These are phyloP conservation scores for Kobus ellipsiprymnus DNA, from an alignment of 2,113 vertebrate species.

Conservation along the genomic window DNA sequence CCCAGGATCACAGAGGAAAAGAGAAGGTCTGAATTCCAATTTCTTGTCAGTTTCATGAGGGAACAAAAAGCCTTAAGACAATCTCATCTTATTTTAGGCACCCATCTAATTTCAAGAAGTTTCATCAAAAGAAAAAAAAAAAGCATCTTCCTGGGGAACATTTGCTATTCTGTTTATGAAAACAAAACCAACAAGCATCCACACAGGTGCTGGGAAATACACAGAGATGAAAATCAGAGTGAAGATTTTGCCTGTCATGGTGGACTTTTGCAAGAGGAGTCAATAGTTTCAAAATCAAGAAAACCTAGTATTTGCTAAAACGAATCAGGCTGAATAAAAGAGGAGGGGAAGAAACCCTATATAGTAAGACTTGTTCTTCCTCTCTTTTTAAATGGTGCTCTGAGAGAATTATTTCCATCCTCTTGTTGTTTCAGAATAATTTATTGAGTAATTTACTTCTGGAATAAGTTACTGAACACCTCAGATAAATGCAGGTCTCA, in stretches of 20 bases:
- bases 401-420: not conserved
- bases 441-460: not conserved
- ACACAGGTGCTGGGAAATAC: slow-evolving; percentile 39
- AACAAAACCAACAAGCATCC: slow-evolving; percentile 43
- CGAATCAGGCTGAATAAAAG: not conserved
- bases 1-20: slow-evolving; percentile 2
- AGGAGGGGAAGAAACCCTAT: not conserved
- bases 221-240: slow-evolving; percentile 9
- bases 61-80: slow-evolving; percentile 40
- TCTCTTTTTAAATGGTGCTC: not conserved
- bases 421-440: not conserved
- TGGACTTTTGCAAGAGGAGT: slow-evolving; percentile 1
- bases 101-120: slow-evolving; percentile 44
- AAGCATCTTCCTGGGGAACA: slow-evolving; percentile 36
- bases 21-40: slow-evolving; percentile 10
- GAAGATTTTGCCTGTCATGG: not conserved
- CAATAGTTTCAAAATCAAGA: not conserved
- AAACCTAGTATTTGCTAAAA: not conserved
- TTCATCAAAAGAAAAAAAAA: slow-evolving; percentile 33
- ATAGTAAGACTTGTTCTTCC: not conserved
- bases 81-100: slow-evolving; percentile 41
- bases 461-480: not conserved
- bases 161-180: slow-evolving; percentile 35
- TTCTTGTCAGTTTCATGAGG: slow-evolving; percentile 24
- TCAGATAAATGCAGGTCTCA: not conserved